Evolutionary conservation across 2,797 vertebrate genomes (phyloP).

Genomic region (Rhinichthys osculus): DNA sequence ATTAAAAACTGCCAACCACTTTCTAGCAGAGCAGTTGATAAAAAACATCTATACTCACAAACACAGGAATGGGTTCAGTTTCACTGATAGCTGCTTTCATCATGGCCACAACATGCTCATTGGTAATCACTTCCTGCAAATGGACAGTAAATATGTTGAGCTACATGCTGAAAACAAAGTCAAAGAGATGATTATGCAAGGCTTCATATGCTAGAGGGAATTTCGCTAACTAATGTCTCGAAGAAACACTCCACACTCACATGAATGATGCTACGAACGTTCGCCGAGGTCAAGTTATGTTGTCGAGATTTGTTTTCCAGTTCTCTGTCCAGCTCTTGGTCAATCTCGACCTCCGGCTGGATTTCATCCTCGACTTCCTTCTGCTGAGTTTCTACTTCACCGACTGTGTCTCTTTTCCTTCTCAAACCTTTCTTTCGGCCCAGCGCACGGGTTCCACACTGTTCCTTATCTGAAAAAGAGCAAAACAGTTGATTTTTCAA

Average conservation of each 20-base stretch:
- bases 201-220: neutral
- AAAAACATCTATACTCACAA: conserved; percentile 82
- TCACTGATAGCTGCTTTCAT: conserved; percentile 98
- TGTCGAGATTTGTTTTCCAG: conserved; percentile 92
- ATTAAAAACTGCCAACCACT: neutral
- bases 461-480: conserved; percentile 46
- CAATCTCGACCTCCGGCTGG: conserved; percentile 81
- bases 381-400: conserved; percentile 63
- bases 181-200: neutral
- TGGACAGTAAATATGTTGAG: conserved; percentile 13
- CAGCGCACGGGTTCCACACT: conserved; percentile 4
- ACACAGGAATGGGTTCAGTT: conserved; percentile 87
- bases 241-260: conserved; percentile 76
- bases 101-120: conserved; percentile 97
- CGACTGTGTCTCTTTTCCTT: conserved; percentile 31
- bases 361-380: conserved; percentile 56
- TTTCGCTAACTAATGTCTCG: neutral
- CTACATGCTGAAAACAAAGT: neutral
- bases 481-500: neutral
- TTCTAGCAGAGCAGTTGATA: neutral
- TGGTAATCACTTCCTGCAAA: conserved; percentile 94
- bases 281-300: conserved; percentile 91
- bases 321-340: conserved; percentile 86
- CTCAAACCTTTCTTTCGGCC: conserved; percentile 47
- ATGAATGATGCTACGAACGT: conserved; percentile 93